Percentiles rank a stretch among this genome's conserved stretches.
Conservation (phyloP, 2,888 invertebrate species). For the Ormyrus labotus region DNA sequence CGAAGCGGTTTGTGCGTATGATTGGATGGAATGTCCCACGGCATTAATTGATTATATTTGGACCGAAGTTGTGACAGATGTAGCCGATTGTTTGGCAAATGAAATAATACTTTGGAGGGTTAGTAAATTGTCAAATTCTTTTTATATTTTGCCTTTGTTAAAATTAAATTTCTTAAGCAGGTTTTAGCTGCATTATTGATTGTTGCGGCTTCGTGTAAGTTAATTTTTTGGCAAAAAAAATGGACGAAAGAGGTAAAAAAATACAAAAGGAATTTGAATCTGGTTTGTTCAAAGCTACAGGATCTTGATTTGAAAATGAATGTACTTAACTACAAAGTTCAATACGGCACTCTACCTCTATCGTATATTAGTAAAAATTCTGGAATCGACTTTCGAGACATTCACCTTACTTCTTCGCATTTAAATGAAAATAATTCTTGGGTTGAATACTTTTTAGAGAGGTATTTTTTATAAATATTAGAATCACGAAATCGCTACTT, state of each 20-base stretch:
- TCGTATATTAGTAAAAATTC: slow-evolving; percentile 61
- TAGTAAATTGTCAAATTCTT: slow-evolving; percentile 38
- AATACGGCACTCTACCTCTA: slow-evolving; percentile 70
- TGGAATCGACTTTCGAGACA: slow-evolving; percentile 58
- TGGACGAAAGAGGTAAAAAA: slow-evolving; percentile 56
- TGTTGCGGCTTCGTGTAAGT: slow-evolving; percentile 60
- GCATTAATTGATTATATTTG: slow-evolving; percentile 68
- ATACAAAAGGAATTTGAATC: slow-evolving; percentile 61
- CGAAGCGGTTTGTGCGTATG: slow-evolving; percentile 63
- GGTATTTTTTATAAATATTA: slow-evolving; percentile 56
- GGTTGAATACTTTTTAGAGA: slow-evolving; percentile 64
- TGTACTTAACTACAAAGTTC: slow-evolving; percentile 70
- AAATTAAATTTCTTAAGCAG: slow-evolving; percentile 57
- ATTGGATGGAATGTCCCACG: slow-evolving; percentile 67
- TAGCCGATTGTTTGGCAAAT: slow-evolving; percentile 66
- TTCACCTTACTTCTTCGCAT: slow-evolving; percentile 62
- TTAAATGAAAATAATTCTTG: slow-evolving; percentile 63
- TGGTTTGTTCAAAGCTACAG: slow-evolving; percentile 66
- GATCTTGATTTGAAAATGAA: slow-evolving; percentile 70
- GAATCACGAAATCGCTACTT: background rate
- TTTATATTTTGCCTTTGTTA: slow-evolving; percentile 3
- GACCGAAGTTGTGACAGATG: slow-evolving; percentile 71
- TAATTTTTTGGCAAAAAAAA: slow-evolving; percentile 61
- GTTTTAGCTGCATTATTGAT: slow-evolving; percentile 62
- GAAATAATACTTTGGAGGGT: slow-evolving; percentile 67